Percentiles rank a stretch among this genome's conserved stretches.
Evolutionary conservation across 2,113 vertebrate genomes (phyloP).

Genomic region (Atlantisia rogersi): DNA sequence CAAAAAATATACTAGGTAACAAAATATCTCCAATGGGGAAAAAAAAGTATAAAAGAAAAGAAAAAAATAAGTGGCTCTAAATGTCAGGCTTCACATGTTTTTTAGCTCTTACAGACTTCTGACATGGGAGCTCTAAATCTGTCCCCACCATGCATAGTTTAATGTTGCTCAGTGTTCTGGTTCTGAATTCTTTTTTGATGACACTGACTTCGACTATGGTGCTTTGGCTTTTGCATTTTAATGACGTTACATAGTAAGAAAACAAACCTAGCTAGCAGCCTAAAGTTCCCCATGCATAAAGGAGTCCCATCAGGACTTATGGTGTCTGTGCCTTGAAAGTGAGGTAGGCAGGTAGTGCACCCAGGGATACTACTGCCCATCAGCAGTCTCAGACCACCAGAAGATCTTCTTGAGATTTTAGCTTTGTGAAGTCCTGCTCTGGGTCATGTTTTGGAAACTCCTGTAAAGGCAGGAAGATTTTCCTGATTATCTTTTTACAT

Average conservation of each 20-base stretch:
- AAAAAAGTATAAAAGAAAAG: not conserved
- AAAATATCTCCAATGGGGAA: not conserved
- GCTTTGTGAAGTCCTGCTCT: not conserved
- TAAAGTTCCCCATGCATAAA: not conserved
- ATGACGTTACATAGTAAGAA: not conserved
- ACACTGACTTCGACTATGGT: not conserved
- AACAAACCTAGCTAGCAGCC: not conserved
- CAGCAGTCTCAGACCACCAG: not conserved
- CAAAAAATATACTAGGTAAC: not conserved
- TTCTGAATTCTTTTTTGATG: not conserved
- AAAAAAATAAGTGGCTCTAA: not conserved
- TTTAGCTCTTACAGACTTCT: not conserved
- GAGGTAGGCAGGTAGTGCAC: not conserved
- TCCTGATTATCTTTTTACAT: not conserved
- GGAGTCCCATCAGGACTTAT: not conserved
- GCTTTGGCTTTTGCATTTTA: not conserved
- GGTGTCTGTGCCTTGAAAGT: rapidly evolving
- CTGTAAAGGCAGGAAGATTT: not conserved
- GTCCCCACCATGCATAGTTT: not conserved
- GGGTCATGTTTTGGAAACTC: not conserved
- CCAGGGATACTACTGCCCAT: not conserved
- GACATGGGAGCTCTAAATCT: not conserved
- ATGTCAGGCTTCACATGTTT: not conserved
- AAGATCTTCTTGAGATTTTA: not conserved
- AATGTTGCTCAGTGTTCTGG: not conserved